phyloP scores from a whole-genome alignment of 2,797 vertebrate genomes.

The Falco cherrug region DNA sequence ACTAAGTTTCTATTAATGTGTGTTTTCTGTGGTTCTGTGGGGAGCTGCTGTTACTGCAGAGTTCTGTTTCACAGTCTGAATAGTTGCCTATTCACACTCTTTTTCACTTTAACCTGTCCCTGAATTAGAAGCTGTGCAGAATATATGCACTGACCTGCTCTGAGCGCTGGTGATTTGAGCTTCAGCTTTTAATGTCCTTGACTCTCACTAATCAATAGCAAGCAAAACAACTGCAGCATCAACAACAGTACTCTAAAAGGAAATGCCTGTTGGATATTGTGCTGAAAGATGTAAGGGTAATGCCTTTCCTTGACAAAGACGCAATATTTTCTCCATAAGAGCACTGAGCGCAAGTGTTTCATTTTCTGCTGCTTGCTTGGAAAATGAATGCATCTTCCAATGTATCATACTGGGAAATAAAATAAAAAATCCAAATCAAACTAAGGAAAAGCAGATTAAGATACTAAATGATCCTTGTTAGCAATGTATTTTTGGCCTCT shows the following conservation, averaged over 20 bases:
- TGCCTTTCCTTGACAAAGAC: slow-evolving; percentile 11
- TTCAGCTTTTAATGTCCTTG: slow-evolving; percentile 30
- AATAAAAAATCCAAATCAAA: neutral
- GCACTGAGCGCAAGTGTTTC: neutral
- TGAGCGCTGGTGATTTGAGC: neutral
- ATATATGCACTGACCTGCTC: neutral
- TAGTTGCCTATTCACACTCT: neutral
- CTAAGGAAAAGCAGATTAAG: neutral
- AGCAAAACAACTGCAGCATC: neutral
- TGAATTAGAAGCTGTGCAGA: slow-evolving; percentile 18
- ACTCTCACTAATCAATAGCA: slow-evolving; percentile 45
- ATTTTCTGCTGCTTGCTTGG: neutral
- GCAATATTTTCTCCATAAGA: neutral
- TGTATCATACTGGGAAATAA: neutral
- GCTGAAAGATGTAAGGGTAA: neutral
- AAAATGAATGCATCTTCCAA: neutral
- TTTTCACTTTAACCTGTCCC: neutral
- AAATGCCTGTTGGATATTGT: neutral
- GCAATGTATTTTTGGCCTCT: neutral
- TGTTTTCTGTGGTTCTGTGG: neutral
- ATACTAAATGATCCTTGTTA: neutral
- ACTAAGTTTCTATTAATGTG: neutral
- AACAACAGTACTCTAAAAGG: neutral
- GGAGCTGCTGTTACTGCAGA: neutral
- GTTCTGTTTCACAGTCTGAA: neutral